Percentiles rank a stretch among this genome's conserved stretches.
Evolutionary conservation across 2,113 vertebrate genomes (phyloP).

Genomic region (Toxotes chatareus): DNA sequence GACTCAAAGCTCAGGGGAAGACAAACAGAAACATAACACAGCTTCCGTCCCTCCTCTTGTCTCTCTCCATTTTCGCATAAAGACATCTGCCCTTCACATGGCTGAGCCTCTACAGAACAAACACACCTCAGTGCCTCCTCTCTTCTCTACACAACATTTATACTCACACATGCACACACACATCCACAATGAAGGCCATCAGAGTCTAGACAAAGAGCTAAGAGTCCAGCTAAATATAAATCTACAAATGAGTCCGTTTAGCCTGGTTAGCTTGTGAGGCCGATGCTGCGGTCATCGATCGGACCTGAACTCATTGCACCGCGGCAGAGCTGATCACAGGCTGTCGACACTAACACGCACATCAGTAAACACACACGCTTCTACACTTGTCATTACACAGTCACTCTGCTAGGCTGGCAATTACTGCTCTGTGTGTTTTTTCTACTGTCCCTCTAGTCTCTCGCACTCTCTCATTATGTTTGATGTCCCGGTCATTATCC

Average conservation of each 20-base stretch:
- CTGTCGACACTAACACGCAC: background rate
- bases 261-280: background rate
- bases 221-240: background rate
- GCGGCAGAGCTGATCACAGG: background rate
- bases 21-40: background rate
- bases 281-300: conserved; percentile 24
- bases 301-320: conserved; percentile 1
- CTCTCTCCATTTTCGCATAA: background rate
- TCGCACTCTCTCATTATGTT: background rate
- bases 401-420: background rate
- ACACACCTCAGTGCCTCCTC: too few relatives aligned
- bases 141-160: too few relatives aligned
- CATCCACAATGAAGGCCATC: background rate
- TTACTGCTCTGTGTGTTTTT: background rate
- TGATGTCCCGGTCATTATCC: conserved; percentile 41
- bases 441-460: too few relatives aligned
- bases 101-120: too few relatives aligned
- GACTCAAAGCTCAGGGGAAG: background rate
- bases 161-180: background rate
- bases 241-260: conserved; percentile 3
- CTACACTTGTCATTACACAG: background rate
- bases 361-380: background rate
- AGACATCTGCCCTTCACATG: too few relatives aligned
- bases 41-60: background rate
- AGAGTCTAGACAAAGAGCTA: background rate